Base-by-base conservation (phyloP, 2,797 vertebrate species). In the Simalia tracyae region DNA sequence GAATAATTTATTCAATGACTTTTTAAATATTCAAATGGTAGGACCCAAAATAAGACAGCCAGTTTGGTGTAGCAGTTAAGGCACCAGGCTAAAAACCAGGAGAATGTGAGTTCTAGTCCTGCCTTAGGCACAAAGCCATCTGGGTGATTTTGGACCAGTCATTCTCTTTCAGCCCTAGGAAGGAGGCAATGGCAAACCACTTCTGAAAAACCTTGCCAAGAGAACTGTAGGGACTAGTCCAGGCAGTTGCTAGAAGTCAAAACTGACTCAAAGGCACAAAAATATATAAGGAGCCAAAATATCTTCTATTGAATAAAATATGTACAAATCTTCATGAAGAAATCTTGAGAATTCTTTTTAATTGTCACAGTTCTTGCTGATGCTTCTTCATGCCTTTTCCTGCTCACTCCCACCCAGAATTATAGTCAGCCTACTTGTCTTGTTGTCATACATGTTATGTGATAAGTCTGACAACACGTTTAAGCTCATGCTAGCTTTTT, bases 401-500 rank as follows among this genome's bases (percentile, higher is more conserved):
- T 63, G n/a, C 31, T 57, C 76, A 3, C 9, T 91, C 90, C 42
- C 85, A 86, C 19, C 7, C 11, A 5, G 5, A 85, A 57, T 64
- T 81, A 57, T 90, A 46, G 50, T 86, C 14, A n/a, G n/a, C 64
- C 36, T 88, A 81, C n/a, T 87, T 91, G 15, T 6, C 14, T 68
- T 50, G 57, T 31, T 91, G 64, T 59, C 91, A 91, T 87, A 50
- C 76, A 86, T 87, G 64, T 36, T 64, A 85, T 91, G 19, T 61
- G 72, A 91, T 81, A 94, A 91, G 56, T 0, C 0, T 68, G 64
- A 90, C 89, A 94, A 89, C 6, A 84, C 63, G 22, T 91, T 88
- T 57, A 63, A 92, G 28, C 10, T 93, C 50, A 91, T 7, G 24
- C 3, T 50, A 54, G 50, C 63, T 6, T 36, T 68, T 87, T 24